Percentiles rank a stretch among this genome's conserved stretches.
Evolutionary conservation across 2,113 vertebrate species (phyloP).

Genomic region (Terrapene triunguis): DNA sequence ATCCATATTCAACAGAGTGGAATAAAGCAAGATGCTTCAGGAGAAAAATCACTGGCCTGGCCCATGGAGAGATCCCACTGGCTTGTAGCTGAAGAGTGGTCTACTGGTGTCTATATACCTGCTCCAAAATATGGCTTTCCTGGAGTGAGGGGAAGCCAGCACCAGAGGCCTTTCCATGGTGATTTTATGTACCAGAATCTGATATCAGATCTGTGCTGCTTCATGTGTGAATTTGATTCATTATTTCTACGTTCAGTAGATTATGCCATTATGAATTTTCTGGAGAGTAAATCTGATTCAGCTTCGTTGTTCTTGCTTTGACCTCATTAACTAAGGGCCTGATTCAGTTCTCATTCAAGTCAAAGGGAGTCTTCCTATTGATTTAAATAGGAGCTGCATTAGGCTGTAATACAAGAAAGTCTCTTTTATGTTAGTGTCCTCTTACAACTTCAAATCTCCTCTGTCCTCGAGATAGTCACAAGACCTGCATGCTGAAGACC

Average conservation of each 20-base stretch:
- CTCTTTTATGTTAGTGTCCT: accelerated
- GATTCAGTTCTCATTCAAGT: not conserved
- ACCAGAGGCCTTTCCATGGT: not conserved
- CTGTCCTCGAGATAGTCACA: not conserved
- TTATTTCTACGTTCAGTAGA: not conserved
- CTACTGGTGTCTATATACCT: not conserved
- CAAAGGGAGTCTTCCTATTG: not conserved
- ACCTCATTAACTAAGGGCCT: not conserved
- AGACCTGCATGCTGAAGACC: accelerated
- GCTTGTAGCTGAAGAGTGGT: not conserved
- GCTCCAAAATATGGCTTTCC: not conserved
- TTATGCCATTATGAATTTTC: accelerated
- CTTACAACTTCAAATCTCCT: not conserved
- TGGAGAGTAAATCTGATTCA: not conserved
- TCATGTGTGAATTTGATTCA: not conserved
- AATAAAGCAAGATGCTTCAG: not conserved
- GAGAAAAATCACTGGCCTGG: not conserved
- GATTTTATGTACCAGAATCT: not conserved
- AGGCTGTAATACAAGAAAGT: not conserved
- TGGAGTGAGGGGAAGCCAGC: not conserved
- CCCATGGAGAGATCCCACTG: not conserved
- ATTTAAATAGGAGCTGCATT: accelerated
- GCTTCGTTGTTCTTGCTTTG: conserved; percentile 13
- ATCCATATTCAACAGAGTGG: conserved; percentile 27
- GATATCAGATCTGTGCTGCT: not conserved